Percentiles rank a stretch among this genome's conserved stretches.
Evolutionary conservation across 2,888 invertebrate genomes (phyloP).

Genomic region (Cinara cedri): DNA sequence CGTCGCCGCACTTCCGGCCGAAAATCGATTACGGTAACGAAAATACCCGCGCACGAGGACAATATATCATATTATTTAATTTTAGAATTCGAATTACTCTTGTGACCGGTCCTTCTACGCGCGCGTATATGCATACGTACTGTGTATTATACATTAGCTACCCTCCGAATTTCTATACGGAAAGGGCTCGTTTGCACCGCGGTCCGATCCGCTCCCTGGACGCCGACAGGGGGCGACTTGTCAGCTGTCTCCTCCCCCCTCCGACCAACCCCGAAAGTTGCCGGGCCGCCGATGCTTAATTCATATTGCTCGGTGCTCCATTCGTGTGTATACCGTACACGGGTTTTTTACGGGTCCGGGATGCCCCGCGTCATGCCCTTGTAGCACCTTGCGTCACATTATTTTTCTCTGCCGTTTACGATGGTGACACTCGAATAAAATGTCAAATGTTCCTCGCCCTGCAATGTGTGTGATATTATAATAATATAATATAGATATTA

Average conservation of each 20-base stretch:
- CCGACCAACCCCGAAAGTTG: slow-evolving; percentile 18
- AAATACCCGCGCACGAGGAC: too few species aligned
- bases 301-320: too few species aligned
- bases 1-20: too few species aligned
- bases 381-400: not conserved
- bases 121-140: not conserved
- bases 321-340: too few species aligned
- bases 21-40: too few species aligned
- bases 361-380: too few species aligned
- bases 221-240: not conserved
- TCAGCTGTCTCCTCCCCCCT: not conserved
- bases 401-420: too few species aligned
- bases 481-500: too few species aligned
- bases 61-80: too few species aligned
- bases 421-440: not conserved
- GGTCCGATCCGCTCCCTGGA: too few species aligned
- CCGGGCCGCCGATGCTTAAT: not conserved
- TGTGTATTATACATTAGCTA: too few species aligned
- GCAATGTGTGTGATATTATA: too few species aligned
- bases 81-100: not conserved
- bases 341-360: not conserved
- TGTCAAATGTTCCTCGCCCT: not conserved
- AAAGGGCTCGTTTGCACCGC: not conserved
- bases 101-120: not conserved
- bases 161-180: not conserved